Conservation (phyloP, 2,888 invertebrate species). For the Portevinia maculata region DNA sequence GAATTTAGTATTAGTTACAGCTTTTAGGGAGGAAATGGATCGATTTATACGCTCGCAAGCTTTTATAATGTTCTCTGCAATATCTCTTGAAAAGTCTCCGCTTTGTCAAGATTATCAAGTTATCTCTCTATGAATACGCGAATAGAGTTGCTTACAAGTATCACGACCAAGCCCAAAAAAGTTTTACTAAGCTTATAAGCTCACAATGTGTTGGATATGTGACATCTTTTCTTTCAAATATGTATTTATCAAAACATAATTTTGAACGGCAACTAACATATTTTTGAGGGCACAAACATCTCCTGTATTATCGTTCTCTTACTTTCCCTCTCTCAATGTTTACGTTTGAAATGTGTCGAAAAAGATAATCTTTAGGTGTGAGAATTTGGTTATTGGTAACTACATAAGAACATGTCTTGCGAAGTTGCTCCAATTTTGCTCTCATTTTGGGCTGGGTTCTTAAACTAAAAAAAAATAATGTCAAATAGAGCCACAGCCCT, state of each 20-base stretch:
- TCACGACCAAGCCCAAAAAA: conserved; percentile 56
- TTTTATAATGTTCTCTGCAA: conserved; percentile 32
- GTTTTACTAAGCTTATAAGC: conserved; percentile 13
- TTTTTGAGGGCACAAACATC: neutral
- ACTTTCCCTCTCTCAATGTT: conserved; percentile 48
- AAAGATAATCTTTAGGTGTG: conserved; percentile 42
- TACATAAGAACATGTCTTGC: conserved; percentile 7
- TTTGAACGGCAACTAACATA: neutral
- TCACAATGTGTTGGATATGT: conserved; percentile 8
- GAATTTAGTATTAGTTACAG: neutral
- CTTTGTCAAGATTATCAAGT: neutral
- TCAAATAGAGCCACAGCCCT: conserved; percentile 56
- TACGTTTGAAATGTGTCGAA: conserved; percentile 35
- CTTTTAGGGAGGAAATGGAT: conserved; percentile 22
- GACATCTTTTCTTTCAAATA: conserved; percentile 1
- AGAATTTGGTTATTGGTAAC: neutral
- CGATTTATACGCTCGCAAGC: no score
- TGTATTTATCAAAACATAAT: neutral
- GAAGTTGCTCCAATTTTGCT: conserved; percentile 30
- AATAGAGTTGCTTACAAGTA: conserved; percentile 37
- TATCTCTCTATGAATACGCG: conserved; percentile 13
- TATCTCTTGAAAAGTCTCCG: conserved; percentile 15
- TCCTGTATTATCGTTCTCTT: conserved; percentile 36
- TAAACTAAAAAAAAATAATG: conserved; percentile 25
- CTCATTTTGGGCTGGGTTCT: conserved; percentile 67